These are phyloP conservation scores for Machimus rusticus DNA, from an alignment of 2,888 invertebrate genomes.

Conservation along the genomic window DNA sequence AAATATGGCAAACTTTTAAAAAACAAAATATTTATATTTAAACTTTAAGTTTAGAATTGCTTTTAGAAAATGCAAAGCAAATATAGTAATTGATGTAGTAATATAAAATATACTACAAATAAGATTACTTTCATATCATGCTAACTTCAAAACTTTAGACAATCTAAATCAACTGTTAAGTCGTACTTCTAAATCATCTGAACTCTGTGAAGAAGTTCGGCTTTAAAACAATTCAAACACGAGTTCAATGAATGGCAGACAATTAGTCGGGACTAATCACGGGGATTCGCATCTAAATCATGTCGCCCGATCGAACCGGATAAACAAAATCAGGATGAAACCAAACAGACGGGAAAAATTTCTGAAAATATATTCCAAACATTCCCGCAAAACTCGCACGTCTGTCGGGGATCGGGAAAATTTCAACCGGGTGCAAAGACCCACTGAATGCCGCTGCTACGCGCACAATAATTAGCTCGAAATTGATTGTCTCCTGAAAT, in stretches of 20 bases:
- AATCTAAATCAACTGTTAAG: not conserved
- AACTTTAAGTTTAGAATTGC: no score
- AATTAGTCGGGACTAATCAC: not conserved
- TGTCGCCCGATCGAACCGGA: not conserved
- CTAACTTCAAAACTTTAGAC: no score
- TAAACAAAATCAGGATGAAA: not conserved
- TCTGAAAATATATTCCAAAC: not conserved
- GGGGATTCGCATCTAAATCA: not conserved
- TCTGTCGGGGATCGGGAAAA: not conserved
- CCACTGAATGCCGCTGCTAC: not conserved
- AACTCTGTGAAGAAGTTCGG: not conserved
- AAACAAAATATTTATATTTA: no score
- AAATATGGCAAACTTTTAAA: no score
- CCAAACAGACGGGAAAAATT: not conserved
- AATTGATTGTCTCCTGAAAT: conserved; percentile 33
- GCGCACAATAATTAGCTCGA: conserved; percentile 9
- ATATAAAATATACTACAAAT: no score
- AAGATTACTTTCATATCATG: no score
- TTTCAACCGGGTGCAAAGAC: not conserved
- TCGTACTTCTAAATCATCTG: not conserved
- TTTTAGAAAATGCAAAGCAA: no score
- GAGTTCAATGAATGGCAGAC: not conserved
- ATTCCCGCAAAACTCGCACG: not conserved
- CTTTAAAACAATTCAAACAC: not conserved
- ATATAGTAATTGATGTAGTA: no score